These are phyloP conservation scores for Phylloscopus whistleri DNA, from an alignment of 2,113 vertebrate genomes.

Conservation along the genomic window DNA sequence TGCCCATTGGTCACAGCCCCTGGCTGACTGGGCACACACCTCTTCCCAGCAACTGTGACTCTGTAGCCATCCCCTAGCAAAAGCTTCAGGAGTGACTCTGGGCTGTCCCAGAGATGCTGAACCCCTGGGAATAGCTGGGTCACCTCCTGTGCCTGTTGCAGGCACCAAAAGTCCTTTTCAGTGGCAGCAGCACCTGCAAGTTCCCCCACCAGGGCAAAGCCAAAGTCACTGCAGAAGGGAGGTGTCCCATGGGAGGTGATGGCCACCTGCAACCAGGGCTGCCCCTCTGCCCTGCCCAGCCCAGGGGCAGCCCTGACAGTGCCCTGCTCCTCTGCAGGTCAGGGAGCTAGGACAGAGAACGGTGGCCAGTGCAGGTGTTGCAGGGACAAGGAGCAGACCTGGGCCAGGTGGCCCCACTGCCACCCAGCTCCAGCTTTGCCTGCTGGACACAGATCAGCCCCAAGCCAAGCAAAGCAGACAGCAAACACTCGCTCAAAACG, in stretches of 20 bases:
- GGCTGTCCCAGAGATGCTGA: background rate
- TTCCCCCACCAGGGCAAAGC: background rate
- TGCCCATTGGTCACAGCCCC: background rate
- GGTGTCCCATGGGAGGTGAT: accelerated
- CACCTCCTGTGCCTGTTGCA: accelerated
- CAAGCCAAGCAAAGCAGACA: background rate
- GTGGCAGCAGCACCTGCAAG: background rate
- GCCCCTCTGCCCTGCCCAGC: background rate
- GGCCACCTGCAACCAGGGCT: background rate
- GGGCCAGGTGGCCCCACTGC: background rate
- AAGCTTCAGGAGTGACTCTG: background rate
- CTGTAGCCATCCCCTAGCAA: background rate
- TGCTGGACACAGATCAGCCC: background rate
- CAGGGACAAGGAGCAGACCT: background rate
- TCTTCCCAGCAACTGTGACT: background rate
- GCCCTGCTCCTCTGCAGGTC: background rate
- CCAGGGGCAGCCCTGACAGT: background rate
- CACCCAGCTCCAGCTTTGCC: background rate
- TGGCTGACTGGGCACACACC: background rate
- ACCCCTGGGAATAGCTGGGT: background rate
- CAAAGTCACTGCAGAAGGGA: background rate
- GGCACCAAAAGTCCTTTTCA: background rate
- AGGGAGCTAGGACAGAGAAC: background rate
- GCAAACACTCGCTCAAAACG: background rate
- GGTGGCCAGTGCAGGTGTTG: accelerated